Base-by-base conservation (phyloP, 2,797 vertebrate genomes). In the Pteropus rufus region DNA sequence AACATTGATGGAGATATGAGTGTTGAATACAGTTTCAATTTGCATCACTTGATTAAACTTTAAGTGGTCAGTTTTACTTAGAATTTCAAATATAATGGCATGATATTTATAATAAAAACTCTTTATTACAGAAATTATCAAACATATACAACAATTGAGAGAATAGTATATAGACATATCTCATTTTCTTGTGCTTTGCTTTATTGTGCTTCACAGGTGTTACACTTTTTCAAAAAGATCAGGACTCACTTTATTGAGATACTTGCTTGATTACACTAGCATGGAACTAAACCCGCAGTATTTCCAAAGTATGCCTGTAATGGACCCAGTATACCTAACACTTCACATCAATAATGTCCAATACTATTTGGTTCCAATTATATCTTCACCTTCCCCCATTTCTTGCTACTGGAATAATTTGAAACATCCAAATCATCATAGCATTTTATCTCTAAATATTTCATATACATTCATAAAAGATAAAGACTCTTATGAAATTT, bases 11-110 rank as follows among this genome's bases (percentile, higher is more conserved):
- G 72, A 89, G 52, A 7, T 39, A 92, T 79, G 31, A 58, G 31
- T 90, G 93, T 96, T 95, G 34, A 87, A 93, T 56, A 64, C 1
- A 72, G 54, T 72, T 96, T 96, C 31, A 58, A 8, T 93, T 44
- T 70, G 0, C 29, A 29, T 88, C 70, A 5, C 65, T 92, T 52
- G 64, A 84, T 84, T 86, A 88, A 93, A 92, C 5, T 65, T 87
- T 70, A 94, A 36, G 36, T 75, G 31, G 39, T 39, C 36, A 83
- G 3, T 91, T 86, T 87, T 14, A 87, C 10, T 89, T 56, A 92
- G 23, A 60, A 76, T 69, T 96, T 70, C 69, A 82, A 77, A 52
- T 77, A 84, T 65, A 91, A 88, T 52, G 31, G n/a, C 24, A 73
- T 64, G 34, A 58, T 79, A 84, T 67, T 60, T 81, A 84, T 46